Evolutionary conservation across 2,113 vertebrate species (phyloP), one percentile per base, ranked within the genome.

Genomic region (Misgurnus mizolepis): DNA sequence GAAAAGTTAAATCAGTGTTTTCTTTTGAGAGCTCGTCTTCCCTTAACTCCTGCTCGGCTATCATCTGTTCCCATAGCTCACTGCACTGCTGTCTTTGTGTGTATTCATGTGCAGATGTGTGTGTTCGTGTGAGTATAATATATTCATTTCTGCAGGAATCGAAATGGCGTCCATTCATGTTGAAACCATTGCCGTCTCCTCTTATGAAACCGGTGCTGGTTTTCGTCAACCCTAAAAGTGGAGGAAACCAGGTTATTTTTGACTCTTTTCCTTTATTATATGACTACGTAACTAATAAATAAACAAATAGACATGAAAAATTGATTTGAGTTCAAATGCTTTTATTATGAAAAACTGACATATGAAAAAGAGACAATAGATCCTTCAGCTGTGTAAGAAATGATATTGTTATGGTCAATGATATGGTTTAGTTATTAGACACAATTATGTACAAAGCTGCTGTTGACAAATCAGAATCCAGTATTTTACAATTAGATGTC

Each of bases 181-280:
- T 99, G 92, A 97, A 98, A 86, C 97, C 97, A 0, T 92, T 97
- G 72, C 96, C 96, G 0, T 97, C 96, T 7, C 96, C 96, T n/a
- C 94, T 98, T 64, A 98, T 99, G 96, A 99, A 99, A 88, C 98
- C 97, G 15, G 92, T 99, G 87, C 91, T 99, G 89, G 97, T 99
- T 82, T 99, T 99, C 79, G 96, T 99, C 81, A 99, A 99, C 90
- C 98, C 98, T 72, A 99, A 97, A 87, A 99, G 98, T 0, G 97
- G 98, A 7, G 98, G 97, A 65, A 99, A 99, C 93, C 97, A 99
- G 96, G 98, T 98, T 8, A 53, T 53, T 4, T 12, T 12, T 53
- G 7, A 47, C 7, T 47, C 45, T 8, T 81, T 45, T 45, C 43
- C 8, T 45, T 45, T 45, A 5, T 45, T 45, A 45, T 8, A 45